These are phyloP conservation scores for Isoperla grammatica DNA, from an alignment of 2,888 invertebrate species.

Conservation along the genomic window DNA sequence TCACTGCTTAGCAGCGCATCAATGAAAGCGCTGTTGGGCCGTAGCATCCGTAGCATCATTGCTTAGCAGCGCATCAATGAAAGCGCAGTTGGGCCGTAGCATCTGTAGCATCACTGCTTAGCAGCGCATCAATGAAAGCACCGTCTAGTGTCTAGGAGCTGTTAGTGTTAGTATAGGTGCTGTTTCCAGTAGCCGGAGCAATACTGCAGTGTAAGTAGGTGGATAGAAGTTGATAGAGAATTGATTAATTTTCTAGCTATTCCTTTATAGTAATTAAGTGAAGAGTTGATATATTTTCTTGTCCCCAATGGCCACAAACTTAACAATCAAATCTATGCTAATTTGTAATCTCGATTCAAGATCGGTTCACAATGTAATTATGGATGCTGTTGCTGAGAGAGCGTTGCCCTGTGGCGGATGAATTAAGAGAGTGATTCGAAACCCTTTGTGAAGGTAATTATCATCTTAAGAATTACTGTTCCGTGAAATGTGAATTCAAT, in stretches of 20 bases:
- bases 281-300: conserved; percentile 4
- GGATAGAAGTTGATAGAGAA: background rate
- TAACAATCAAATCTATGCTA: conserved; percentile 14
- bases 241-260: background rate
- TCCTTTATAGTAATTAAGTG: background rate
- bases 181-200: too few species aligned
- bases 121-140: too few species aligned
- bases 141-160: too few species aligned
- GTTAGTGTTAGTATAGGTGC: too few species aligned
- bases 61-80: too few species aligned
- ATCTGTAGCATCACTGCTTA: too few species aligned
- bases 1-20: too few species aligned
- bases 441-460: conserved; percentile 6
- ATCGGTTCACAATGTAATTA: conserved; percentile 14
- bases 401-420: background rate
- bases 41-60: too few species aligned
- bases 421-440: background rate
- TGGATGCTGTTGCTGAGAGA: background rate
- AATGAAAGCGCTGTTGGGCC: too few species aligned
- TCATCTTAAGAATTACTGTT: conserved; percentile 11
- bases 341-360: background rate
- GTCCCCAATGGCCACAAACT: conserved; percentile 5
- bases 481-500: conserved; percentile 11
- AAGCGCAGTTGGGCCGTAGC: too few species aligned
- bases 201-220: too few species aligned